Evolutionary conservation across 23 tunicate genomes (phyloP), one percentile per base, ranked within the genome.

Genomic region (Diplosoma virens): DNA sequence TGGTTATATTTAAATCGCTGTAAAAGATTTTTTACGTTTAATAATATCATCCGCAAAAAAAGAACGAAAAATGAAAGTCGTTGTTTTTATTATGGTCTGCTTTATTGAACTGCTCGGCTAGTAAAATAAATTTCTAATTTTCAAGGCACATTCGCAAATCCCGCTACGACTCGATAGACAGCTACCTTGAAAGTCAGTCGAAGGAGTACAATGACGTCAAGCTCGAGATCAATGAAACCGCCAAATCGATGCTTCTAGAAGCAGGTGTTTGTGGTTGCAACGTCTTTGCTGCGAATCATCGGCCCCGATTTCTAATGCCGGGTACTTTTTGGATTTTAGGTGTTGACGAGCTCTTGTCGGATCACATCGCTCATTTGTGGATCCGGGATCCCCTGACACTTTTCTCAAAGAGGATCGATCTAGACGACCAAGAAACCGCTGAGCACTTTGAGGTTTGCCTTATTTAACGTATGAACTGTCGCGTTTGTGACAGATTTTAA

Each of bases 391-490:
- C 97, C 20, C 64, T 92, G 76, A 75, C 87, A 14, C 50, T 92
- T 26, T 92, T 85, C 71, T 92, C 97, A 0, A 81, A 85, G 47
- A 79, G 81, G 70, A 92, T 92, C 28, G 65, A 80, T 32, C 32
- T 92, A 7, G 85, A 92, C 63, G 97, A 92, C 68, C 81, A 80
- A 68, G 82, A 59, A 21, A 68, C 78, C 11, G 70, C 87, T 9
- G 87, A 81, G 24, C 97, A 92, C 48, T 92, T 92, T 63, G 97
- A 92, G 84, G 97, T 92, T n/a, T n/a, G n/a, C n/a, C n/a, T n/a
- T n/a, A n/a, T n/a, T n/a, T n/a, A n/a, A n/a, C n/a, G n/a, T n/a
- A n/a, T n/a, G n/a, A n/a, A n/a, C n/a, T n/a, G n/a, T n/a, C n/a
- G n/a, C n/a, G n/a, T n/a, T n/a, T n/a, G n/a, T n/a, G n/a, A n/a